Conservation (phyloP, 2,888 invertebrate genomes). For the Coleophora flavipennella region DNA sequence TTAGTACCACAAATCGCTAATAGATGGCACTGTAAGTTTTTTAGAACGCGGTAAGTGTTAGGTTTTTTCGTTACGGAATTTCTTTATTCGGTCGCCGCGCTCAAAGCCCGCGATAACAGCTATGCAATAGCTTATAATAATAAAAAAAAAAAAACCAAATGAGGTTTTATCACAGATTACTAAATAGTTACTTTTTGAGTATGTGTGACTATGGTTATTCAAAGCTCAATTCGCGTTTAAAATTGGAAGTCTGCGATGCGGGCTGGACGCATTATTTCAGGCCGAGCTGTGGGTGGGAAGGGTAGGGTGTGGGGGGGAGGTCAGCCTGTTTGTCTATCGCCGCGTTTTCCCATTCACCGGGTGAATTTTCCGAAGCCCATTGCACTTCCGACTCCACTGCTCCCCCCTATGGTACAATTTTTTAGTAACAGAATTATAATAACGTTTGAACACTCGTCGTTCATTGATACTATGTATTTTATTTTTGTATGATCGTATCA, state of each 20-base stretch:
- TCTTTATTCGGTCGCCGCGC: too few relatives aligned
- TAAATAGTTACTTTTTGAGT: too few relatives aligned
- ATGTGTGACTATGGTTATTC: not conserved
- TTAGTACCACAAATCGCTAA: too few relatives aligned
- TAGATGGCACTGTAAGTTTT: too few relatives aligned
- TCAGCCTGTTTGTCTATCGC: slow-evolving; percentile 69
- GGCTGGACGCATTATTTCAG: slow-evolving; percentile 62
- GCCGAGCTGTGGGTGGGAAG: slow-evolving; percentile 57
- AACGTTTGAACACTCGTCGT: slow-evolving; percentile 57
- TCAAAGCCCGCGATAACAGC: too few relatives aligned
- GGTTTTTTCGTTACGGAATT: too few relatives aligned
- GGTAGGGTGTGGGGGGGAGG: slow-evolving; percentile 52
- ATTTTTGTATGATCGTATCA: too few relatives aligned
- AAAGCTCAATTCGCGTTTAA: slow-evolving; percentile 17
- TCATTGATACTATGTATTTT: too few relatives aligned
- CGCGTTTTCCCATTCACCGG: slow-evolving; percentile 69
- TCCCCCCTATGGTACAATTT: slow-evolving; percentile 49
- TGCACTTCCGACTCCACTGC: slow-evolving; percentile 50
- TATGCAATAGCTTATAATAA: too few relatives aligned
- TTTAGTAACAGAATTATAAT: slow-evolving; percentile 71
- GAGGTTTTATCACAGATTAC: too few relatives aligned
- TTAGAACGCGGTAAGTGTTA: too few relatives aligned
- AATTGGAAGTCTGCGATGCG: slow-evolving; percentile 34
- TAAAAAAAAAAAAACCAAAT: too few relatives aligned
- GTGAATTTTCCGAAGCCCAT: slow-evolving; percentile 69